Evolutionary conservation across 2,797 vertebrate species (phyloP).

Genomic region (Catostomus latipinnis): DNA sequence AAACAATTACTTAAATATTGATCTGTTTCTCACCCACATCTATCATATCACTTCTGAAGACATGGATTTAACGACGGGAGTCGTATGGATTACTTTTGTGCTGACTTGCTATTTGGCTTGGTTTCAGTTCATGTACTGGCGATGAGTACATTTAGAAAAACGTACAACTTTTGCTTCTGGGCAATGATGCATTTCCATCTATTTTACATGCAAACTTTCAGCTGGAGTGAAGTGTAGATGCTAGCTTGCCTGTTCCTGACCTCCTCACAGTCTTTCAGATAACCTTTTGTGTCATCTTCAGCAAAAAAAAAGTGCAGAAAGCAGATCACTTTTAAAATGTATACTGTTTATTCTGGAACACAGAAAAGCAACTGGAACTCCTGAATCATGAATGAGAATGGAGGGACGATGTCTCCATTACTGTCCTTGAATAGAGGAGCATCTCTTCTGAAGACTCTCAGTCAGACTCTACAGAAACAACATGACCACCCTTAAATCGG

Average conservation of each 20-base stretch:
- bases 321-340: background rate
- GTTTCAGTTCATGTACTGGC: too few relatives aligned
- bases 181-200: background rate
- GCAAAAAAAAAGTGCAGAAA: background rate
- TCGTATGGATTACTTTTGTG: too few relatives aligned
- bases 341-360: background rate
- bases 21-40: too few relatives aligned
- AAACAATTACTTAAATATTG: too few relatives aligned
- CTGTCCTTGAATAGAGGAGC: conserved; percentile 10
- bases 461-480: too few relatives aligned
- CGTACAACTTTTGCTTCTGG: too few relatives aligned
- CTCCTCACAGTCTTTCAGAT: background rate
- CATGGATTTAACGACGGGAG: too few relatives aligned
- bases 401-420: conserved; percentile 17
- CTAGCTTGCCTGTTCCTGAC: background rate
- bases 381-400: conserved; percentile 25
- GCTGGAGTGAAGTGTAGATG: background rate
- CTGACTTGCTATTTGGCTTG: too few relatives aligned
- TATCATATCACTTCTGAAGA: too few relatives aligned
- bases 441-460: too few relatives aligned
- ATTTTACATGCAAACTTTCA: background rate
- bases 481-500: too few relatives aligned
- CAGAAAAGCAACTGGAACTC: background rate
- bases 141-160: too few relatives aligned
- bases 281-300: background rate